Conservation (phyloP, 2,113 vertebrate species). For the Equus przewalskii region DNA sequence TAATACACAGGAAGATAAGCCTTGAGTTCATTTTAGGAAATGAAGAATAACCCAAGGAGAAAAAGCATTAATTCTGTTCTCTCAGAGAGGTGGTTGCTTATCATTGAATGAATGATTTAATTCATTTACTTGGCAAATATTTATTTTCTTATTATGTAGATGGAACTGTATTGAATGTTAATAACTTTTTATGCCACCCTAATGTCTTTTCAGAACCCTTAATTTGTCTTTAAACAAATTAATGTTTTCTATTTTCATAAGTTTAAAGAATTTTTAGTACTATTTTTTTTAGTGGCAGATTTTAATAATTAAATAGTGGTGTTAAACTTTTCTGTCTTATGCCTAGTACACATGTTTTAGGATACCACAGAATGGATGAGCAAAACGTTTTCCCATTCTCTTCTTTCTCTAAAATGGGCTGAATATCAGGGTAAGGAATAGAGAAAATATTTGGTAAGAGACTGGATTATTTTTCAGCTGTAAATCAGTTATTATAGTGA, state of each 20-base stretch:
- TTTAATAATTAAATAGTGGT: constrained; percentile 27
- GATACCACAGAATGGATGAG: background rate
- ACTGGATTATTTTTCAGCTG: background rate
- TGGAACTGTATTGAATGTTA: background rate
- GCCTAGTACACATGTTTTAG: background rate
- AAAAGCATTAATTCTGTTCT: background rate
- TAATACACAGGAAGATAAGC: background rate
- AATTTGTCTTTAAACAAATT: constrained; percentile 20
- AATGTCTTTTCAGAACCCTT: background rate
- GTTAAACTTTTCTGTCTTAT: background rate
- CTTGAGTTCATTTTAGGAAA: background rate
- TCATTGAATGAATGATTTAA: background rate
- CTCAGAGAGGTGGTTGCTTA: background rate
- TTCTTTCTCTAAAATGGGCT: background rate
- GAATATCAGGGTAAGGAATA: background rate
- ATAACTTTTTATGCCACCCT: background rate
- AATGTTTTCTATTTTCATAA: constrained; percentile 20
- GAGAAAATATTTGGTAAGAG: background rate
- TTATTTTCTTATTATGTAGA: background rate
- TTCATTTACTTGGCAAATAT: background rate
- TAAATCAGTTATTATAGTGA: constrained; percentile 6
- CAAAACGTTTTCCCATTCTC: background rate
- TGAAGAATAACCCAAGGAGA: background rate
- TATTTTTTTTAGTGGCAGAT: background rate
- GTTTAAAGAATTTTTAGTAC: background rate